Base-by-base conservation (phyloP, 2,888 invertebrate genomes). In the Cheiracanthium punctorium region DNA sequence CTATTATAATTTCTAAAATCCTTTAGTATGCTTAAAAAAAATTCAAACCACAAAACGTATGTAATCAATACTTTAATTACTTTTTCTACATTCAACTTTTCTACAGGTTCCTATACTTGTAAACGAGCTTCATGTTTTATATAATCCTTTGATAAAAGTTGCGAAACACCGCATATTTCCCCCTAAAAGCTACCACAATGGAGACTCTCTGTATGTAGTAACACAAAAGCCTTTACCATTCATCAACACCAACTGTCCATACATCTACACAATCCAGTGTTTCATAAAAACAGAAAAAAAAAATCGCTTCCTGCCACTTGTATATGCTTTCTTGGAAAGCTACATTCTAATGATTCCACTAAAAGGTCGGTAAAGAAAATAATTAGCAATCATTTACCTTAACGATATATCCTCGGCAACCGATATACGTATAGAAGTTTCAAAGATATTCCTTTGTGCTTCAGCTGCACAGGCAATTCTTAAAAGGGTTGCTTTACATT, bases 331-430 rank as follows among this genome's bases (percentile, higher is more conserved):
- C 69, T 69, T 20, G 33, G 69, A 69, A 37, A 33, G 24, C 69
- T 28, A 20, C 69, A 58, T 70, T 80, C 84, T 85, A 85, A 85
- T 85, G 84, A 85, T 73, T 79, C 33, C 30, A 48, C 84, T 85
- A 85, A 85, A 85, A 69, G 37, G 37, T 73, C 17, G 64, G 69
- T 73, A 85, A 58, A 32, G 79, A 85, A 85, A 85, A 85, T 80
- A 85, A 85, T 85, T 85, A 85, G 74, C 79, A 52, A 79, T 80
- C 74, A 85, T 85, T 85, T 85, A 41, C 79, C 79, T 69, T 70
- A 32, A 37, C 7, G 10, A n/a, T n/a, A n/a, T 29, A 43, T 32
- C 32, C 80, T 58, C 43, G 73, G 72, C 29, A 70, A 73, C 37
- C 71, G 75, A 64, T 82, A 82, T 64, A 52, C 41, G 37, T n/a